phyloP scores from a whole-genome alignment of 2,797 vertebrate species.

The Lycodopsis pacificus region DNA sequence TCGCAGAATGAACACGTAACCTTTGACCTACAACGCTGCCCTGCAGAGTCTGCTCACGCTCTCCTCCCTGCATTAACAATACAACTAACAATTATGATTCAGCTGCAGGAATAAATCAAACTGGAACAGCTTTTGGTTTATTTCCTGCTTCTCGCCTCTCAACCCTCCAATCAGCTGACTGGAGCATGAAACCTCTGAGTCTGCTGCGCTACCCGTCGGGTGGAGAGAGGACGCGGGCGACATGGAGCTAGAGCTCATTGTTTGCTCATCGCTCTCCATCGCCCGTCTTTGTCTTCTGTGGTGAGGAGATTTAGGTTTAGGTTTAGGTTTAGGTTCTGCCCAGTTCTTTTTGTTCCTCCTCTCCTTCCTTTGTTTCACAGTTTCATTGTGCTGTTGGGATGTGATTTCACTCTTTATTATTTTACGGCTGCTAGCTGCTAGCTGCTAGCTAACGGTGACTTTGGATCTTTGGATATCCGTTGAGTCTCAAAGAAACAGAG shows the following conservation, averaged over 20 bases:
- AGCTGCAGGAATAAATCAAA: constrained; percentile 33
- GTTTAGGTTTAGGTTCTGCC: constrained; percentile 12
- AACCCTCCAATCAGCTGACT: background rate
- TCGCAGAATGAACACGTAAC: background rate
- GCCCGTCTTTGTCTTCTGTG: constrained; percentile 27
- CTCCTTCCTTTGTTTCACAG: constrained; percentile 2
- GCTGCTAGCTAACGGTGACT: background rate
- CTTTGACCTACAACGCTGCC: background rate
- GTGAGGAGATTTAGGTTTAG: constrained; percentile 22
- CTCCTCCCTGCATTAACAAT: background rate
- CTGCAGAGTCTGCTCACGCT: background rate
- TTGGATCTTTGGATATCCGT: too few species aligned
- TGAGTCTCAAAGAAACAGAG: background rate
- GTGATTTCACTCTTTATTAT: background rate
- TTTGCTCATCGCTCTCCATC: constrained; percentile 29
- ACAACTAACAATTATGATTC: constrained; percentile 5
- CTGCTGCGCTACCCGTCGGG: constrained; percentile 40
- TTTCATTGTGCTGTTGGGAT: constrained; percentile 29
- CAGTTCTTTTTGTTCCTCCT: constrained; percentile 14
- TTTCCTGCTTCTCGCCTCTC: too few species aligned
- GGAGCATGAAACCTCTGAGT: constrained; percentile 26
- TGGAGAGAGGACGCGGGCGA: constrained; percentile 43
- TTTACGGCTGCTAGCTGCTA: background rate
- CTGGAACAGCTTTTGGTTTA: background rate
- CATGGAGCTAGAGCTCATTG: constrained; percentile 45